These are phyloP conservation scores for Drosophila ambigua DNA, from an alignment of 1,140 invertebrate genomes.

Conservation along the genomic window DNA sequence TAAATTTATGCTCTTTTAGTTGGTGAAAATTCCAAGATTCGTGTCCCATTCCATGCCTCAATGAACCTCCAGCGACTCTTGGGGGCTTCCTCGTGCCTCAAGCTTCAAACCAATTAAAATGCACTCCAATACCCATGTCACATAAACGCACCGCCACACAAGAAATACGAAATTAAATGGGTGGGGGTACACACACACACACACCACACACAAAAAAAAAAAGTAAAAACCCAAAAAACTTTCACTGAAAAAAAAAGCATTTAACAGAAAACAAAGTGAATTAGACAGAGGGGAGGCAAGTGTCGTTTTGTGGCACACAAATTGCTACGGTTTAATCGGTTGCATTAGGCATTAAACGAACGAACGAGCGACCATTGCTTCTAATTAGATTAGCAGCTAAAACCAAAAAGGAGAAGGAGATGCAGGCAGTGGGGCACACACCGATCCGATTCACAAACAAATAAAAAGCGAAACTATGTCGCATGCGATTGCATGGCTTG, in stretches of 20 bases:
- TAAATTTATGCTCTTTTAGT: neutral
- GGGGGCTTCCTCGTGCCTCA: conserved; percentile 61
- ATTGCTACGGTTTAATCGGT: conserved; percentile 63
- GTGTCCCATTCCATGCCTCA: conserved; percentile 41
- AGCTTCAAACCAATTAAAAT: conserved; percentile 68
- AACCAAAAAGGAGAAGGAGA: too few species aligned
- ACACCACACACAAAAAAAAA: conserved; percentile 20
- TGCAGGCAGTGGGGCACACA: neutral
- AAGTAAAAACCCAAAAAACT: conserved; percentile 55
- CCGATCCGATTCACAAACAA: conserved; percentile 17
- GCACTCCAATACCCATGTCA: conserved; percentile 66
- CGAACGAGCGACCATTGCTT: conserved; percentile 47
- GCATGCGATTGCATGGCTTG: conserved; percentile 62
- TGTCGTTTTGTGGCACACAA: conserved; percentile 22
- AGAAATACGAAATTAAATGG: conserved; percentile 40
- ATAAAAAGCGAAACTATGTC: conserved; percentile 74
- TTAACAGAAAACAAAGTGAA: conserved; percentile 35
- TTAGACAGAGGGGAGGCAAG: conserved; percentile 7
- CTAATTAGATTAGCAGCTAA: conserved; percentile 71
- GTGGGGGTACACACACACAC: conserved; percentile 12
- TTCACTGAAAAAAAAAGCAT: conserved; percentile 53
- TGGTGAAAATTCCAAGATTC: conserved; percentile 10
- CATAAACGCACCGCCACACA: conserved; percentile 51
- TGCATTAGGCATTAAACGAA: conserved; percentile 40
- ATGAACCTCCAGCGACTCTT: conserved; percentile 27